Percentiles rank a stretch among this genome's conserved stretches.
Evolutionary conservation across 2,113 vertebrate genomes (phyloP).

Genomic region (Mellivora capensis): DNA sequence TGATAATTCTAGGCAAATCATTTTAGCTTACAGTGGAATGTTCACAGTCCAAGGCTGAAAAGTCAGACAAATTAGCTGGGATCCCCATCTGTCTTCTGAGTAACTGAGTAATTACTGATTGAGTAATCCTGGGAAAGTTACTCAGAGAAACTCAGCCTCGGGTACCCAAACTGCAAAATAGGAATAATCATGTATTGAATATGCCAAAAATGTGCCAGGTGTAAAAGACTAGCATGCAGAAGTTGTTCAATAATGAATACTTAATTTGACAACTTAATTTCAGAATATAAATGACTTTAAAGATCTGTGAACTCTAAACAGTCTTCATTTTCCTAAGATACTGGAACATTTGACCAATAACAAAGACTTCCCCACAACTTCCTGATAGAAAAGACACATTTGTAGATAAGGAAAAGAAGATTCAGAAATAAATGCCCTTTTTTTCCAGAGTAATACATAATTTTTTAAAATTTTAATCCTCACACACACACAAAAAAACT

Average conservation of each 20-base stretch:
- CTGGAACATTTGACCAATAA: neutral
- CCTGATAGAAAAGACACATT: neutral
- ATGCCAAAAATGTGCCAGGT: neutral
- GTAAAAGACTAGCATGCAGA: neutral
- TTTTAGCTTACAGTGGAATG: neutral
- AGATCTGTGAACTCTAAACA: neutral
- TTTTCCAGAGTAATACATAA: neutral
- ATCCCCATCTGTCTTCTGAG: neutral
- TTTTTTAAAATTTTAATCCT: neutral
- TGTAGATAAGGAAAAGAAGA: neutral
- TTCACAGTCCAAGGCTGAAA: neutral
- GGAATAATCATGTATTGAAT: neutral
- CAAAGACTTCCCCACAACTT: neutral
- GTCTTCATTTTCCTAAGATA: neutral
- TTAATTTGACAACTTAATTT: neutral
- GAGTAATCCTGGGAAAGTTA: neutral
- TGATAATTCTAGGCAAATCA: neutral
- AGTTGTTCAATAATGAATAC: neutral
- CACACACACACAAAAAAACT: neutral
- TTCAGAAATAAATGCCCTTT: neutral
- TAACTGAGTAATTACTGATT: neutral
- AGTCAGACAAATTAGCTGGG: neutral
- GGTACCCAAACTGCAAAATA: neutral
- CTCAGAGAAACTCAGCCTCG: neutral
- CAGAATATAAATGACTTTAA: neutral